Evolutionary conservation across 2,888 invertebrate species (phyloP).

Genomic region (Amorpha juglandis): DNA sequence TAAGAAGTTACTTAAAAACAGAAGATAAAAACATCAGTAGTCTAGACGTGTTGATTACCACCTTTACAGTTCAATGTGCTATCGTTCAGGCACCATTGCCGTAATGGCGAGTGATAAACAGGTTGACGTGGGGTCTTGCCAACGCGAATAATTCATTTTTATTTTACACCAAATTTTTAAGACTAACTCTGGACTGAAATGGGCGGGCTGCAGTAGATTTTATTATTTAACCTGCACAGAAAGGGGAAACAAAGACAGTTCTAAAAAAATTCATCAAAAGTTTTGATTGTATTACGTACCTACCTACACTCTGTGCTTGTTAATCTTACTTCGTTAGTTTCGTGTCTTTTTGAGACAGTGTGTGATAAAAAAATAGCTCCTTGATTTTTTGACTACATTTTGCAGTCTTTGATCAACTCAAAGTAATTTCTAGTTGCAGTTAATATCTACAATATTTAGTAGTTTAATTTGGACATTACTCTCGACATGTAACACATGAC

Average conservation of each 20-base stretch:
- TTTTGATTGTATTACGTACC: slow-evolving; percentile 80
- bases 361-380: neutral
- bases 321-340: slow-evolving; percentile 59
- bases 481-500: too few relatives aligned
- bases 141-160: slow-evolving; percentile 41
- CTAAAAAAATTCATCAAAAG: slow-evolving; percentile 80
- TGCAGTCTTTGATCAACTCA: too few relatives aligned
- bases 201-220: slow-evolving; percentile 62
- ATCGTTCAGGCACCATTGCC: slow-evolving; percentile 29
- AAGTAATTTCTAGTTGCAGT: neutral
- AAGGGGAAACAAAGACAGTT: slow-evolving; percentile 79
- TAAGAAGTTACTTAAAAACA: neutral
- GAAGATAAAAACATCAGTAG: slow-evolving; percentile 18
- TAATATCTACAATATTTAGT: neutral
- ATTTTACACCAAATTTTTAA: slow-evolving; percentile 50
- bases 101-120: slow-evolving; percentile 26
- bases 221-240: slow-evolving; percentile 75
- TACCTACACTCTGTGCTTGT: slow-evolving; percentile 59
- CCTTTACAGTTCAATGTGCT: slow-evolving; percentile 34
- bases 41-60: slow-evolving; percentile 36
- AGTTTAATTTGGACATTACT: neutral
- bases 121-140: slow-evolving; percentile 33
- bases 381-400: neutral
- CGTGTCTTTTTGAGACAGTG: neutral
- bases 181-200: slow-evolving; percentile 55